phyloP scores from a whole-genome alignment of 2,113 vertebrate species.

The Heptranchias perlo region DNA sequence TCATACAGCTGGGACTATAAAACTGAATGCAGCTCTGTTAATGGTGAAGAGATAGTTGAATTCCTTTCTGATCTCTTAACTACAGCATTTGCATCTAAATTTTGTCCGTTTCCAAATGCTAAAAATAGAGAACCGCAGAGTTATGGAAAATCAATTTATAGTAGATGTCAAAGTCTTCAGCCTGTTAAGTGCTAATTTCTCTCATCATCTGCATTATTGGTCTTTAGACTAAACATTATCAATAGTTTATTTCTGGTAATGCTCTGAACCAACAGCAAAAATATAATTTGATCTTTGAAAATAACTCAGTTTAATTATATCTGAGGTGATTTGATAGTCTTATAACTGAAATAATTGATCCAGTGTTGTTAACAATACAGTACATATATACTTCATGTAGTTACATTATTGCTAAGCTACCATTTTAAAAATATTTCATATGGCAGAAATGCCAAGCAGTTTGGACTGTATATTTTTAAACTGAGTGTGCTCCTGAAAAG shows the following conservation, averaged over 20 bases:
- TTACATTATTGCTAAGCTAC: neutral
- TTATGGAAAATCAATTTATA: neutral
- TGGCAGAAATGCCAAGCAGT: neutral
- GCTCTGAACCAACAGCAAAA: neutral
- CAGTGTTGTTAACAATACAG: no score
- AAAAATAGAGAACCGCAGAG: neutral
- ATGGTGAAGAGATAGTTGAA: neutral
- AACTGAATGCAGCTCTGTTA: neutral
- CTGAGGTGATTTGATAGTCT: neutral
- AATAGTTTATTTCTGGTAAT: neutral
- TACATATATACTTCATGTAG: neutral
- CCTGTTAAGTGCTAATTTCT: neutral
- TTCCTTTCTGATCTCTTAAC: neutral
- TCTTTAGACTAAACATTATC: neutral
- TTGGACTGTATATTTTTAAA: neutral
- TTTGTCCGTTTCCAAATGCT: slow-evolving; percentile 3
- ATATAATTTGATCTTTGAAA: neutral
- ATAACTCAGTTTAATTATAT: neutral
- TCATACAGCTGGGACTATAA: slow-evolving; percentile 21
- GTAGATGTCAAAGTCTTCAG: slow-evolving; percentile 5
- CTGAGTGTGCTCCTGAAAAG: neutral
- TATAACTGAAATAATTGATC: neutral
- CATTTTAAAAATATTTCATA: neutral
- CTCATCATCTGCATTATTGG: neutral
- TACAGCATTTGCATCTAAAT: neutral